phyloP scores from a whole-genome alignment of 2,797 vertebrate species.

The Podargus strigoides region DNA sequence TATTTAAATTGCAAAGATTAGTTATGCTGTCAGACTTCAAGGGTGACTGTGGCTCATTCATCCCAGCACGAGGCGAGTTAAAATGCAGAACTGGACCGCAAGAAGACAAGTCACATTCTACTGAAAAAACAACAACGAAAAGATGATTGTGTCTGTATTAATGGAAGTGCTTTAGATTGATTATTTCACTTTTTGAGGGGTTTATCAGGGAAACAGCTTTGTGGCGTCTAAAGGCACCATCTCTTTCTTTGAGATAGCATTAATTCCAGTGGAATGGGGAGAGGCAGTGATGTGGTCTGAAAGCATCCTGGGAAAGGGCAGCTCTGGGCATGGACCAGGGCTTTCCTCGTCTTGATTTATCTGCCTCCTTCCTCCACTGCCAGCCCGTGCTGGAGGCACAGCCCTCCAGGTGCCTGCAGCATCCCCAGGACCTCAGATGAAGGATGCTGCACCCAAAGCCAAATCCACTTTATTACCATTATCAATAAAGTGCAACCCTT shows the following conservation, averaged over 20 bases:
- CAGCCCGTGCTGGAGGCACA: background rate
- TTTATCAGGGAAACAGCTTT: background rate
- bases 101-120: background rate
- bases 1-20: background rate
- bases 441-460: background rate
- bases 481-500: background rate
- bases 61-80: background rate
- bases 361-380: too few species aligned
- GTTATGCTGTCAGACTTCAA: background rate
- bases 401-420: background rate
- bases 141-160: background rate
- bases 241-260: too few species aligned
- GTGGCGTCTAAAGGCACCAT: too few species aligned
- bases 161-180: background rate
- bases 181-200: background rate
- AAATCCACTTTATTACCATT: background rate
- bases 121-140: background rate
- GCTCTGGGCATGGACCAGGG: too few species aligned
- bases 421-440: background rate
- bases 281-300: too few species aligned
- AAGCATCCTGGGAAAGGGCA: rapidly evolving
- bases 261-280: too few species aligned
- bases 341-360: too few species aligned
- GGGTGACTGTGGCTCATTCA: background rate
- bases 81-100: background rate